Conservation (phyloP, 2,888 invertebrate genomes). For the Actias luna region DNA sequence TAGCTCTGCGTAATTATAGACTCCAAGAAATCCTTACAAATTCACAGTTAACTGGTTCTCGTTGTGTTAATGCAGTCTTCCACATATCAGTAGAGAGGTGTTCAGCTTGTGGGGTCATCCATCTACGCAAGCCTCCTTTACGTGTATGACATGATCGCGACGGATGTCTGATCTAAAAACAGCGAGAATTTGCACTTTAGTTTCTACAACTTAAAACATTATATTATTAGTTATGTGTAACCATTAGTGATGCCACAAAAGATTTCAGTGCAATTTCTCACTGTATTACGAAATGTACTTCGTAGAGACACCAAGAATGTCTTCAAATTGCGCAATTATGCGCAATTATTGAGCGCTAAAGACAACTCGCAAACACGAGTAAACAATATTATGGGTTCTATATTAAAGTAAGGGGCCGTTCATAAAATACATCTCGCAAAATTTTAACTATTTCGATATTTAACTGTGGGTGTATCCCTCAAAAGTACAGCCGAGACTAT, state of each 20-base stretch:
- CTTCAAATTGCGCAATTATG: no score
- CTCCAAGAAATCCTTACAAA: constrained; percentile 37
- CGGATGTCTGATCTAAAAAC: constrained; percentile 47
- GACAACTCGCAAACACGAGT: background rate
- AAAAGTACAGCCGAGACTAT: no score
- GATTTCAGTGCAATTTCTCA: constrained; percentile 62
- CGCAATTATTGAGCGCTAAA: background rate
- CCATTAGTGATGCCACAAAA: constrained; percentile 6
- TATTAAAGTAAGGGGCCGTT: background rate
- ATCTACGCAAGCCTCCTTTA: constrained; percentile 43
- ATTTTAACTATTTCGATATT: no score
- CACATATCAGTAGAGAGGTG: constrained; percentile 58
- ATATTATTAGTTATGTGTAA: constrained; percentile 11
- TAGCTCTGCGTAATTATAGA: background rate
- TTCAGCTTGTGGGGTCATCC: constrained; percentile 68
- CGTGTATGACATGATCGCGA: constrained; percentile 37
- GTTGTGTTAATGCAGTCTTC: constrained; percentile 42
- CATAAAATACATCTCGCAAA: no score
- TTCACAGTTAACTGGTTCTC: constrained; percentile 28
- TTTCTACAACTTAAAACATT: constrained; percentile 20
- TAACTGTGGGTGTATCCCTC: no score
- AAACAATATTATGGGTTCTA: background rate
- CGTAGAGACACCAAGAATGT: background rate
- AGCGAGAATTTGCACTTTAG: constrained; percentile 67
- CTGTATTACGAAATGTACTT: constrained; percentile 35